Evolutionary conservation across 2,113 vertebrate genomes (phyloP).

Genomic region (Chamaetylas fuelleborni): DNA sequence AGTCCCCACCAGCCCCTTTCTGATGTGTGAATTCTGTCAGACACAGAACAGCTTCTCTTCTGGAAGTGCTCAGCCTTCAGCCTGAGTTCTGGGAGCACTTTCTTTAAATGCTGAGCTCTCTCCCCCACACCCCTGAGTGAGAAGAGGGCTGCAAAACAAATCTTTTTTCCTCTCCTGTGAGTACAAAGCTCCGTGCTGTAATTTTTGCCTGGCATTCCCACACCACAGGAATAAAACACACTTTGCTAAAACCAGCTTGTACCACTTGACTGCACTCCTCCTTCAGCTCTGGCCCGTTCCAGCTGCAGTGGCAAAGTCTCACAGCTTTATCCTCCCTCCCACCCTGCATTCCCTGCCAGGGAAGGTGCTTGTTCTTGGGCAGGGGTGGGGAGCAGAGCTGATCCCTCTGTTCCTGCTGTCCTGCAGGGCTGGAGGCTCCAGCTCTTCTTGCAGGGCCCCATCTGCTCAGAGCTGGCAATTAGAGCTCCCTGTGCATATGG

Average conservation of each 20-base stretch:
- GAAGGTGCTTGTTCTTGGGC: background rate
- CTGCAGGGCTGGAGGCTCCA: constrained; percentile 22
- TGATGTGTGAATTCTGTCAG: background rate
- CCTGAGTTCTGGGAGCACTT: background rate
- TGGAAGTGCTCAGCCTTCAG: background rate
- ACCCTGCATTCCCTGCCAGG: background rate
- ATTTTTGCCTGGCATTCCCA: background rate
- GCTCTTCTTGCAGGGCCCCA: constrained; percentile 4
- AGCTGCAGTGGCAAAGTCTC: background rate
- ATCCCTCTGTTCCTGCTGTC: constrained; percentile 17
- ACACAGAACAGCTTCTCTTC: background rate
- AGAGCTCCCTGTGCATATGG: background rate
- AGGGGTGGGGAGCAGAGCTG: background rate
- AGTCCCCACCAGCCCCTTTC: background rate
- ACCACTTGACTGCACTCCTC: background rate
- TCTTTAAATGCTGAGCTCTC: background rate
- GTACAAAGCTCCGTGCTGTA: background rate
- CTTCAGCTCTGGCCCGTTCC: background rate
- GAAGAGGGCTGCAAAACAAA: background rate
- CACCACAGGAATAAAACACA: background rate
- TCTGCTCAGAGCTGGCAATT: constrained; percentile 27
- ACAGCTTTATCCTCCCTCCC: background rate
- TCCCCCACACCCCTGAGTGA: background rate
- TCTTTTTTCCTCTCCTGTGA: background rate
- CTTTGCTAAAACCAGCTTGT: background rate